A percentile compares a stretch with the other conserved stretches of the same genome.
Evolutionary conservation across 2,797 vertebrate species (phyloP).

Genomic region (Tokudaia tokunoshimensis): DNA sequence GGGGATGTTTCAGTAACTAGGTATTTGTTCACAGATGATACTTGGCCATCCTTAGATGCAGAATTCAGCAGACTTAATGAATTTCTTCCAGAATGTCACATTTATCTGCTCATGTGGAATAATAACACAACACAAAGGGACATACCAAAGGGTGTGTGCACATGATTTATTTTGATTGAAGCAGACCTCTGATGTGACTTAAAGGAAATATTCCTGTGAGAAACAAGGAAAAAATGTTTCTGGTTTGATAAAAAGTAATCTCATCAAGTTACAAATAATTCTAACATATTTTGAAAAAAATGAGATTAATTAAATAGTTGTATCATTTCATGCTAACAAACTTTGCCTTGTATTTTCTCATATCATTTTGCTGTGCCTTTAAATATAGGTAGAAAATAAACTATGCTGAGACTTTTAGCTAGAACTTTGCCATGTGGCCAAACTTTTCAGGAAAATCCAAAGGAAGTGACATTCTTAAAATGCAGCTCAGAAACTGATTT

Average conservation of each 20-base stretch:
- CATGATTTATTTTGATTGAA: conserved; percentile 25
- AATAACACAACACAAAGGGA: neutral
- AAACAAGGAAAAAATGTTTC: conserved; percentile 26
- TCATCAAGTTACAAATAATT: neutral
- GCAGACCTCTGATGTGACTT: neutral
- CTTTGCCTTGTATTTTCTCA: neutral
- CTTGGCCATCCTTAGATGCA: neutral
- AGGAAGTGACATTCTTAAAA: neutral
- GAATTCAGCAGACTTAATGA: neutral
- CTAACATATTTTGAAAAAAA: conserved; percentile 22
- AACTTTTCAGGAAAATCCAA: neutral
- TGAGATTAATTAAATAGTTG: neutral
- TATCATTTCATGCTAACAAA: neutral
- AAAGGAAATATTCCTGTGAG: neutral
- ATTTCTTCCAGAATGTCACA: conserved; percentile 27
- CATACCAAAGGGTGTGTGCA: neutral
- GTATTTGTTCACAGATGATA: neutral
- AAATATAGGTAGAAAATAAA: neutral
- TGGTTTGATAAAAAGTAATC: neutral
- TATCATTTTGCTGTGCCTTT: neutral
- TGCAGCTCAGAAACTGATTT: neutral
- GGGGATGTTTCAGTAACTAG: neutral
- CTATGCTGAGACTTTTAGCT: neutral
- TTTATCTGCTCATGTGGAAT: conserved; percentile 31
- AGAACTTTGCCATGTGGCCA: neutral